These are phyloP conservation scores for Actinemys pallida DNA, from an alignment of 2,113 vertebrate species.

Conservation along the genomic window DNA sequence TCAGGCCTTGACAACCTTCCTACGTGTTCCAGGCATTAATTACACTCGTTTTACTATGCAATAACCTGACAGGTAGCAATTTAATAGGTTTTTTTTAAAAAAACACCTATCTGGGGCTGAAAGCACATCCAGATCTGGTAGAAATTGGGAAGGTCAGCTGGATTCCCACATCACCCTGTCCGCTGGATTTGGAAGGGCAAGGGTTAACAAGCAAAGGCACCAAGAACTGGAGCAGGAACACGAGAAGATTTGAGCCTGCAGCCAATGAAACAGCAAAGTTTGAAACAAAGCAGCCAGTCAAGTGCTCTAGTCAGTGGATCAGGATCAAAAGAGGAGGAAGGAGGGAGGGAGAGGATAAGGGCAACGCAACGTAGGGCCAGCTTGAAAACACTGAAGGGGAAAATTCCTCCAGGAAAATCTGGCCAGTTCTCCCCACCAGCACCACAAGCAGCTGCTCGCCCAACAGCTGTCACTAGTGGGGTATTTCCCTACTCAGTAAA, in stretches of 20 bases:
- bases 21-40: no score
- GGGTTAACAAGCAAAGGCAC: neutral
- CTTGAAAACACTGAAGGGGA: neutral
- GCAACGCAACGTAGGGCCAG: neutral
- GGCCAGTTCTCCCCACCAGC: neutral
- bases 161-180: neutral
- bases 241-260: neutral
- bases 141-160: neutral
- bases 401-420: no score
- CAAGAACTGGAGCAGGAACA: neutral
- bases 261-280: constrained; percentile 22
- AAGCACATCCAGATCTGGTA: neutral
- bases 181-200: neutral
- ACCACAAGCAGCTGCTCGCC: neutral
- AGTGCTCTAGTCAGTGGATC: neutral
- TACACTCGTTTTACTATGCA: neutral
- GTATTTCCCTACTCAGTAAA: neutral
- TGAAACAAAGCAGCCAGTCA: constrained; percentile 30
- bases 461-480: neutral
- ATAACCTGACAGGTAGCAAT: neutral
- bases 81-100: neutral
- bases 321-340: neutral
- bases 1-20: neutral
- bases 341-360: neutral
- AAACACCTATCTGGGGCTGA: neutral